Evolutionary conservation across 1,140 invertebrate genomes (phyloP), one percentile per base, ranked within the genome.

Genomic region (Drosophila parabipectinata): DNA sequence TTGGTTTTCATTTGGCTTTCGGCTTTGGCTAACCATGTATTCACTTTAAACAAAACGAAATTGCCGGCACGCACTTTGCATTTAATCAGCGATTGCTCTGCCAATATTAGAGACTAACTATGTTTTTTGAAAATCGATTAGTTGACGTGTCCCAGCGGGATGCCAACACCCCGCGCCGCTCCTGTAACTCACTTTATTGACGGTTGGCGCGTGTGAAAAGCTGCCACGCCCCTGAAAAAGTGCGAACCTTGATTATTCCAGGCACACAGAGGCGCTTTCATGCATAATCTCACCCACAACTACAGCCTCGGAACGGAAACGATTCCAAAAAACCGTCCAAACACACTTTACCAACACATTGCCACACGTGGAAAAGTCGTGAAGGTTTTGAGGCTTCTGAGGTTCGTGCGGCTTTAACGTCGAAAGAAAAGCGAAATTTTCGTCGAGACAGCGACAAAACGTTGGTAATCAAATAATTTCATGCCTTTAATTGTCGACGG

Each of bases 391-490:
- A 37, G 34, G 34, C 34, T 37, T 37, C 21, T 37, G 34, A 18
- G 41, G 41, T 44, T 62, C 72, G 63, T 71, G 67, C 60, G 54
- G 76, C 53, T 72, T 60, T 64, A 57, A 50, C 39, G 50, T n/a
- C 44, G 32, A 74, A 84, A 80, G 81, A 84, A 84, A 85, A 81
- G 81, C 82, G 74, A 87, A 85, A 87, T 76, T 82, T 72, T 75
- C 71, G 48, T 59, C 41, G 48, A 66, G 61, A 77, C 68, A 79
- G 52, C 73, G 80, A 79, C 66, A 80, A 81, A 77, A 76, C 67
- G 67, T 48, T 69, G 82, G 82, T 87, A 85, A 87, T 85, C 78
- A 87, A 85, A 85, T 85, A 87, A 87, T 85, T 87, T 82, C 82
- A 78, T 77, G 61, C 69, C 58, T 87, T 87, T 85, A 85, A 85